Evolutionary conservation across 1,140 invertebrate species (phyloP), one percentile per base, ranked within the genome.

Genomic region (Druon quercuslanigerum): DNA sequence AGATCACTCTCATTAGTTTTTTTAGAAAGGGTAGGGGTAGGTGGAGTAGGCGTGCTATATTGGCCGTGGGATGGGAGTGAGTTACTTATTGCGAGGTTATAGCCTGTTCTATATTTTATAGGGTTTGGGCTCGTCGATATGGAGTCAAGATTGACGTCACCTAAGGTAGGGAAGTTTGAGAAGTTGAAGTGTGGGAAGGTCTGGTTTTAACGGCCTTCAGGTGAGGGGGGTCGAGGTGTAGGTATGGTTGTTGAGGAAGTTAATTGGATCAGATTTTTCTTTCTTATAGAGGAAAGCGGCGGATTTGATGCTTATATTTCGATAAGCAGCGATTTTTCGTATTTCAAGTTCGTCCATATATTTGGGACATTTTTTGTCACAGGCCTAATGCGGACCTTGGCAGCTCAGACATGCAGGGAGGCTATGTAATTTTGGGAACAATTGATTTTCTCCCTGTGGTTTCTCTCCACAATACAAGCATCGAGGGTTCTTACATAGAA

Each of bases 391-490:
- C 3, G 51, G 51, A 12, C 13, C 3, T 3, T n/a, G n/a, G n/a
- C n/a, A n/a, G n/a, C n/a, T n/a, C n/a, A n/a, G n/a, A n/a, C n/a
- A n/a, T n/a, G n/a, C n/a, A 7, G 51, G 51, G 12, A 2, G 3
- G 4, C n/a, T 13, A 52, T 16, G 3, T 3, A 16, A 3, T 13
- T 52, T 54, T 13, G 50, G 33, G 16, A 19, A 72, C 0, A 14
- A 11, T 17, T 74, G 46, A 17, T 71, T 19, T 3, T 57, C 16
- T 13, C 8, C 50, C 52, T 75, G 72, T 71, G 33, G 71, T 5
- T 46, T 17, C 9, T 70, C 12, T 11, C 72, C 72, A 51, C 71
- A 72, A 20, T 14, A 51, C 3, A 40, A 74, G 20, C 57, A 73
- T 8, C 66, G 72, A 4, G 14, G 72, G 0, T 33, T 74, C 16